These are phyloP conservation scores for Molorchus minor DNA, from an alignment of 2,888 invertebrate species.

Conservation along the genomic window DNA sequence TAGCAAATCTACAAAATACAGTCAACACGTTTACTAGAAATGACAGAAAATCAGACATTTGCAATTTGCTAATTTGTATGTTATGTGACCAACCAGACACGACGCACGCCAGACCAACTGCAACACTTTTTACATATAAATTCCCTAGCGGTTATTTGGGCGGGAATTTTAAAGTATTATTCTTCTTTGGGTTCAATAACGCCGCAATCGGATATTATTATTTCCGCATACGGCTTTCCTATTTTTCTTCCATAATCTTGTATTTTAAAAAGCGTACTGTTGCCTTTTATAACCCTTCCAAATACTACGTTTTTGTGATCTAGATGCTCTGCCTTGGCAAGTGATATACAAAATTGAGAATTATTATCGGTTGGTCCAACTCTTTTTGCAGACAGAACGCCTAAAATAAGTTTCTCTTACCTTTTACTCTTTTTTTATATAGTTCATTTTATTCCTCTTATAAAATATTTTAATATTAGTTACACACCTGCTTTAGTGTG, in stretches of 20 bases:
- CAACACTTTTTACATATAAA: too few relatives aligned
- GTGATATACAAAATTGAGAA: conserved; percentile 66
- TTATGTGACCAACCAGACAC: conserved; percentile 31
- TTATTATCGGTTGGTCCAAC: conserved; percentile 59
- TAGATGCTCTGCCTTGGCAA: conserved; percentile 59
- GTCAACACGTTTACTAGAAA: not conserved
- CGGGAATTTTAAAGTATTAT: conserved; percentile 24
- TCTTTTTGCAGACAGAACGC: conserved; percentile 62
- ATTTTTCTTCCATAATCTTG: conserved; percentile 56
- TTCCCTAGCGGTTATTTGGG: conserved; percentile 17
- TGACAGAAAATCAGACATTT: conserved; percentile 35
- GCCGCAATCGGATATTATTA: conserved; percentile 56
- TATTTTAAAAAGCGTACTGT: conserved; percentile 54
- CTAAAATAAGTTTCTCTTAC: conserved; percentile 44
- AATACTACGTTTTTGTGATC: conserved; percentile 65
- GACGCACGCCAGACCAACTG: too few relatives aligned
- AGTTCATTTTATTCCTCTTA: not conserved
- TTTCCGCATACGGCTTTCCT: conserved; percentile 56
- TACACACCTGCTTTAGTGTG: conserved; percentile 61
- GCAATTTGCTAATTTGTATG: too few relatives aligned
- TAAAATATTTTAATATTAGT: conserved; percentile 2
- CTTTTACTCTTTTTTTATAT: not conserved
- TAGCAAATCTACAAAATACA: conserved; percentile 8
- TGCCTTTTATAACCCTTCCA: conserved; percentile 62
- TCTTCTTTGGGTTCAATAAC: conserved; percentile 10